Conservation (phyloP, 1,140 invertebrate genomes). For the Pogonomyrmex californicus region DNA sequence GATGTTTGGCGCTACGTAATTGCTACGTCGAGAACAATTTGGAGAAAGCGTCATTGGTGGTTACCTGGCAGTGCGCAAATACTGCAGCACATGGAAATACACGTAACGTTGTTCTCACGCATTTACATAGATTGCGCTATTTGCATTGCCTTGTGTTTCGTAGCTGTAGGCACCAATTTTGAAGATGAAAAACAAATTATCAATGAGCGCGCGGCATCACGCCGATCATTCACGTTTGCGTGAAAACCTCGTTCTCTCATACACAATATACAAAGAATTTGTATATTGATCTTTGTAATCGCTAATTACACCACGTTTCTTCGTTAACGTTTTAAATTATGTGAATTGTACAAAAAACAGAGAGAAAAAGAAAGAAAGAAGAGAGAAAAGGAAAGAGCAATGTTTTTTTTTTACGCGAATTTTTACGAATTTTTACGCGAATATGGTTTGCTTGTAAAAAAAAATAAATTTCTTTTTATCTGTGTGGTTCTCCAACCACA, state of each 20-base stretch:
- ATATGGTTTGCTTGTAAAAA: not conserved
- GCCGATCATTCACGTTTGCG: not conserved
- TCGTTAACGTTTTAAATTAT: not conserved
- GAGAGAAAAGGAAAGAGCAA: not conserved
- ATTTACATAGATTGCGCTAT: slow-evolving; percentile 61
- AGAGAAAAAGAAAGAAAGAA: not conserved
- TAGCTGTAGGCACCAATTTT: slow-evolving; percentile 17
- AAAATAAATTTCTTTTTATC: not conserved
- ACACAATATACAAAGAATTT: not conserved
- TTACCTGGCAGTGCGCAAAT: slow-evolving; percentile 50
- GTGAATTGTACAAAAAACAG: too few relatives aligned
- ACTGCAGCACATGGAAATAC: slow-evolving; percentile 49
- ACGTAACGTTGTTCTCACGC: slow-evolving; percentile 55
- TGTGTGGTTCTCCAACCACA: not conserved
- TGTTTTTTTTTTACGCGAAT: not conserved
- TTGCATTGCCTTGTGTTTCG: slow-evolving; percentile 49
- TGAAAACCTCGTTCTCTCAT: not conserved
- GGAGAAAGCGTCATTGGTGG: slow-evolving; percentile 60
- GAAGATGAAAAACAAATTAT: slow-evolving; percentile 38
- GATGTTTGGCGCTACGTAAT: slow-evolving; percentile 65
- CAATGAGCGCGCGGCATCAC: not conserved
- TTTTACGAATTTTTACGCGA: not conserved
- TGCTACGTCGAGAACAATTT: slow-evolving; percentile 61
- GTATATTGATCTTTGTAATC: not conserved
- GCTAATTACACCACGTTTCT: not conserved